Evolutionary conservation across 92 coral and sea anemone species (phyloP).

Genomic region (Siderastrea siderea): DNA sequence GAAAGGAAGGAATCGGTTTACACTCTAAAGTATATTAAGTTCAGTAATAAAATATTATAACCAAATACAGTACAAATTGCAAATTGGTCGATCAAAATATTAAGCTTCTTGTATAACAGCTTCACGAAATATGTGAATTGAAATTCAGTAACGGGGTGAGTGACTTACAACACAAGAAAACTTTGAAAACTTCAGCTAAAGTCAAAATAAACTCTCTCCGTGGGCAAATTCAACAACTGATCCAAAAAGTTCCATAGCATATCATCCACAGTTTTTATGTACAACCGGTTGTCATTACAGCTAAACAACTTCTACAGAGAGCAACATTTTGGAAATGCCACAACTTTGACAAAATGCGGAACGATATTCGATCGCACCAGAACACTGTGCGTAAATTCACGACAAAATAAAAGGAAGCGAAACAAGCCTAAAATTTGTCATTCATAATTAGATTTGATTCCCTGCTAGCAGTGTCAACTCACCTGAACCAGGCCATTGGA

Average conservation of each 20-base stretch:
- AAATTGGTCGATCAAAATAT: too few species aligned
- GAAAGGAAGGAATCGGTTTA: too few species aligned
- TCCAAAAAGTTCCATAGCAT: too few species aligned
- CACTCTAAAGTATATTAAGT: too few species aligned
- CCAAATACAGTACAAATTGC: too few species aligned
- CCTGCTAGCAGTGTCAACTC: neutral
- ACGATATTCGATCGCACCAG: neutral
- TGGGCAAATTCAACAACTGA: neutral
- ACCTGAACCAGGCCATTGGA: slow-evolving; percentile 13
- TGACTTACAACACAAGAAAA: neutral
- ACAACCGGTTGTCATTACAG: too few species aligned
- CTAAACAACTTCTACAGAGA: too few species aligned
- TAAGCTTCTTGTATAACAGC: too few species aligned
- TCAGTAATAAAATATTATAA: too few species aligned
- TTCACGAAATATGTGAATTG: too few species aligned
- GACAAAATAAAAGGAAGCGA: neutral
- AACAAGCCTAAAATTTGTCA: neutral
- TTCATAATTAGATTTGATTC: neutral
- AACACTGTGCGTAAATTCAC: neutral
- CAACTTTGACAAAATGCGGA: neutral
- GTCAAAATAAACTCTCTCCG: neutral
- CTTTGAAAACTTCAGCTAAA: neutral
- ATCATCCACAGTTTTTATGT: too few species aligned
- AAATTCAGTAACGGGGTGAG: neutral
- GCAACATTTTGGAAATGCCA: neutral